A percentile compares a stretch with the other conserved stretches of the same genome.
phyloP scores from a whole-genome alignment of 2,113 vertebrate genomes.

The Asarcornis scutulata region DNA sequence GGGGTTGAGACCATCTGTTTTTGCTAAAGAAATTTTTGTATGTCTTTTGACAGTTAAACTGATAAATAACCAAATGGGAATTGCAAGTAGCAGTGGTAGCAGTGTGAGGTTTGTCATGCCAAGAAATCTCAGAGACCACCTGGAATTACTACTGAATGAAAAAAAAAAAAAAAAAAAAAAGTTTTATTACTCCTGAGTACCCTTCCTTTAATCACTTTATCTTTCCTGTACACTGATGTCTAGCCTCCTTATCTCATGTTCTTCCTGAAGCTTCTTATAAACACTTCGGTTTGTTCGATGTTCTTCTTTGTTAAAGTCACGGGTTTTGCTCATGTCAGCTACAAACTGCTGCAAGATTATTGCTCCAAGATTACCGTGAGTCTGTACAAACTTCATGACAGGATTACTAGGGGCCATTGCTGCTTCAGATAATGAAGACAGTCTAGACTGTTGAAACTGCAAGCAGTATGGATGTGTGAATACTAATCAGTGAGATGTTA shows the following conservation, averaged over 20 bases:
- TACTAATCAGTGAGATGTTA: not conserved
- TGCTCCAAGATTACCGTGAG: not conserved
- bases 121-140: conserved; percentile 27
- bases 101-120: not conserved
- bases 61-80: conserved; percentile 11
- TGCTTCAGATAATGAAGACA: not conserved
- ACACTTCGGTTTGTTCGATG: not conserved
- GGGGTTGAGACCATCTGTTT: not conserved
- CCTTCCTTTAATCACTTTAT: conserved; percentile 54
- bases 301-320: not conserved
- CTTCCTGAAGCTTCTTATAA: conserved; percentile 27
- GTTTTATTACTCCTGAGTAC: conserved; percentile 24
- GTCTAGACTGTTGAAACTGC: not conserved
- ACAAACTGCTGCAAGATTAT: conserved; percentile 9
- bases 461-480: not conserved
- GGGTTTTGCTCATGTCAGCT: not conserved
- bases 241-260: conserved; percentile 43
- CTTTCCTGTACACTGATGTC: conserved; percentile 29
- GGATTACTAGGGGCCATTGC: conserved; percentile 28
- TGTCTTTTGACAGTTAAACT: conserved; percentile 13
- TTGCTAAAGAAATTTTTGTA: not conserved
- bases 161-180: not conserved
- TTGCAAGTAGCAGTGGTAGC: not conserved
- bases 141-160: conserved; percentile 6
- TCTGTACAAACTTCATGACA: not conserved